Evolutionary conservation across 2,113 vertebrate species (phyloP), one percentile per base, ranked within the genome.

Genomic region (Zosterops lateralis): DNA sequence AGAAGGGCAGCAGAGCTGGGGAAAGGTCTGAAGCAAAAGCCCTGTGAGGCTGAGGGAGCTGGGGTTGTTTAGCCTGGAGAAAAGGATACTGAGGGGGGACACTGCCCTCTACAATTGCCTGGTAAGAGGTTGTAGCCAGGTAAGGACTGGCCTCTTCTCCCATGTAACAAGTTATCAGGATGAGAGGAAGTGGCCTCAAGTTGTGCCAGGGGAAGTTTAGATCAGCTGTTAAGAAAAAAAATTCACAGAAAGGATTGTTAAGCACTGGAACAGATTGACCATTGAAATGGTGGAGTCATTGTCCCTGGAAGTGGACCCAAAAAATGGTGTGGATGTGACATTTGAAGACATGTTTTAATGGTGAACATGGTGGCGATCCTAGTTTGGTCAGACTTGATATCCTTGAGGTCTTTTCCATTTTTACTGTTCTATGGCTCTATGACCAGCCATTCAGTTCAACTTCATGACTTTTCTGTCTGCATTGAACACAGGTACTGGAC

Each of bases 241-340:
- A 45, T 5, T 45, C 19, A 53, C 15, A 17, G 36, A 53, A 44
- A 66, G 28, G 12, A 8, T 25, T 81, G 12, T 38, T 45, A 74
- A 58, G 53, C 10, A n/a, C 9, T 60, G 53, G 15, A 66, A 74
- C n/a, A 53, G 45, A 21, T 9, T 75, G 25, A 26, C 8, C 1
- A 1, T 1, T 66, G n/a, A 67, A 61, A 14, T 22, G 6, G n/a
- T 31, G 11, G n/a, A 61, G n/a, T 34, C 29, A 34, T 10, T n/a
- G 17, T 34, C 14, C 24, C 20, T 34, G n/a, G 14, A 31, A 75
- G 17, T 15, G 17, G 24, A 61, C 29, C 24, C 53, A 54, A 78
- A 17, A 38, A 45, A 0, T 0, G 0, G 13, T 22, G 47, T 26
- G 17, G n/a, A 75, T 21, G 26, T 18, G 24, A n/a, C 47, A 61